A percentile compares a stretch with the other conserved stretches of the same genome.
Conservation (phyloP, 2,113 vertebrate species). For the Ursus arctos region DNA sequence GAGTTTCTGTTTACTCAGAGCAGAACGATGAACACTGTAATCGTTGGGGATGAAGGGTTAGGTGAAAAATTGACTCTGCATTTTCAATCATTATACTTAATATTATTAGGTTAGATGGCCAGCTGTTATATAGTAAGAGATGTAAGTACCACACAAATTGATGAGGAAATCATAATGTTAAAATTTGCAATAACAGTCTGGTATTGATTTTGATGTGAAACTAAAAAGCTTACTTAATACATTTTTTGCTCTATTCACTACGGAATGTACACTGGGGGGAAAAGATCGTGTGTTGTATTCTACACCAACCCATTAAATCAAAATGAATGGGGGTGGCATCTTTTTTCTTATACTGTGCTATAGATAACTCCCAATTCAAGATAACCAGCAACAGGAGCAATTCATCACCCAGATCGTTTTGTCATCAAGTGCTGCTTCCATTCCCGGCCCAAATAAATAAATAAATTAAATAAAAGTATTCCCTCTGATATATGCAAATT, state of each 20-base stretch:
- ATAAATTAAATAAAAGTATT: background rate
- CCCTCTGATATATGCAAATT: conserved; percentile 58
- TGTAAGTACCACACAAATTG: conserved; percentile 5
- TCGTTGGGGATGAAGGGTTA: background rate
- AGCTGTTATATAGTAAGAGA: background rate
- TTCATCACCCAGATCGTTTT: conserved; percentile 47
- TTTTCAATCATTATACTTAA: background rate
- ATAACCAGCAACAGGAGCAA: conserved; percentile 29
- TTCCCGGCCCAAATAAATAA: background rate
- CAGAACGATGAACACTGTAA: background rate
- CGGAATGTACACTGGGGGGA: background rate
- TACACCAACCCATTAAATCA: background rate
- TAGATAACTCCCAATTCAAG: background rate
- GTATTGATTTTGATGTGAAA: conserved; percentile 69
- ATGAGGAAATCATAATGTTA: conserved; percentile 56
- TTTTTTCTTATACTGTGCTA: background rate
- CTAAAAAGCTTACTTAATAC: conserved; percentile 43
- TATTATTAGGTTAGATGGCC: background rate
- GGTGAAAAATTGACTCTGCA: background rate
- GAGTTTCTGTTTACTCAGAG: background rate
- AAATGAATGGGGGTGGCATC: background rate
- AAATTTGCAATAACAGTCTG: background rate
- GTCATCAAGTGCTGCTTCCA: conserved; percentile 46
- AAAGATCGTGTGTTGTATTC: conserved; percentile 16
- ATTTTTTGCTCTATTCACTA: background rate